Base-by-base conservation (phyloP, 1,140 invertebrate species). In the Atta cephalotes region DNA sequence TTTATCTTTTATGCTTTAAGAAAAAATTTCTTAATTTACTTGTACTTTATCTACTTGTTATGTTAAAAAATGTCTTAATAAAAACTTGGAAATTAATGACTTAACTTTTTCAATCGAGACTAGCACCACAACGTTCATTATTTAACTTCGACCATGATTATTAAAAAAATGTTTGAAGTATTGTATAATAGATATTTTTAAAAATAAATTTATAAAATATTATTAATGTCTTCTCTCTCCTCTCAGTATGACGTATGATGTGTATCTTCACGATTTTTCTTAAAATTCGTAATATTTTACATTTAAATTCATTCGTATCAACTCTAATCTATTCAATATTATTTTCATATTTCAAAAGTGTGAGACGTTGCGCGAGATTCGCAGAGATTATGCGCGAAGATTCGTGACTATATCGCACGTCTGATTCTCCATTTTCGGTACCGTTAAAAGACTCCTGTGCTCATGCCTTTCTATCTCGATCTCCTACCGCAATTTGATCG, bases 381-480 rank as follows among this genome's bases (percentile, higher is more conserved):
- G 16, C 21, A 3, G 6, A 16, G 45, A 49, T 18, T 68, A 5
- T 10, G 31, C 53, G 18, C n/a, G 5, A 74, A 74, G 71, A 58
- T 74, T 66, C 12, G 56, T 16, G 28, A 35, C 71, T 31, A 25
- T 35, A 78, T 78, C 28, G n/a, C 31, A 35, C 45, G 28, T 5
- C 25, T 25, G 62, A 9, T 53, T 68, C 49, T 53, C 63, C 63
- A 68, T 80, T 80, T 80, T 80, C 49, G 78, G 49, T 81, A 81
- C 65, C 65, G 65, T 81, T 81, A 81, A 31, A 28, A 71, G 28
- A 21, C 49, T 70, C n/a, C 28, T 79, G 14, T 35, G 25, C 18
- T n/a, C 62, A 28, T 70, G 9, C 65, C 65, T 31, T 71, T 80
- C 39, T 53, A 81, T 71, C 78, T n/a, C 31, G 14, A 31, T 10